Base-by-base conservation (phyloP, 2,888 invertebrate species). In the Stegophylla sp. region DNA sequence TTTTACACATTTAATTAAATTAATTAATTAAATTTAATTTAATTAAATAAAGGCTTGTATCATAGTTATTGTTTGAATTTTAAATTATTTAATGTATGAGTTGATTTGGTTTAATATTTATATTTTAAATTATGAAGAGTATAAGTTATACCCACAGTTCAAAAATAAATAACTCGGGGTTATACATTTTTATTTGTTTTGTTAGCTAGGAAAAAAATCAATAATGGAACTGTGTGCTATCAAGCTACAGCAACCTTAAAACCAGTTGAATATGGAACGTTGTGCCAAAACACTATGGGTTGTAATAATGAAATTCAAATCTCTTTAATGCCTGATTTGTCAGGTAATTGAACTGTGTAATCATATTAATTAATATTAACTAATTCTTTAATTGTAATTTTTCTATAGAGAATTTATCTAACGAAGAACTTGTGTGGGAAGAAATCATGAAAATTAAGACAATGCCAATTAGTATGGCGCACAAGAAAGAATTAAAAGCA, bases 381-480 rank as follows among this genome's bases (percentile, higher is more conserved):
- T 71, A 17, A 82, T 72, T 73, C 28, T 45, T 81, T 81, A 83
- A 82, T 41, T 20, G 43, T 12, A 28, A 61, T 7, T 13, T 34
- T 86, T 86, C 0, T 85, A n/a, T n/a, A 87, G 92, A 93, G 86
- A 93, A 92, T 86, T 87, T 93, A 64, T 92, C 93, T 0, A 94
- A 94, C 84, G 94, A 94, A 86, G 92, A 93, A 85, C 89, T 92
- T 0, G 93, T 93, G 0, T 94, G 93, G 93, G 93, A 94, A 84
- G 93, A 94, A 86, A 93, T 94, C 67, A 93, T 93, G 91, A 91
- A 92, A 86, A 93, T 94, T 83, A 94, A 94, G 85, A 91, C 92
- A 0, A 91, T 94, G 91, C 94, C 94, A 0, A 90, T 94, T 9
- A 91, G 92, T 10, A 94, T 94, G 94, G 89, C 91, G 34, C 93